A percentile compares a stretch with the other conserved stretches of the same genome.
Conservation (phyloP, 2,797 vertebrate genomes). For the Arnoldichthys spilopterus region DNA sequence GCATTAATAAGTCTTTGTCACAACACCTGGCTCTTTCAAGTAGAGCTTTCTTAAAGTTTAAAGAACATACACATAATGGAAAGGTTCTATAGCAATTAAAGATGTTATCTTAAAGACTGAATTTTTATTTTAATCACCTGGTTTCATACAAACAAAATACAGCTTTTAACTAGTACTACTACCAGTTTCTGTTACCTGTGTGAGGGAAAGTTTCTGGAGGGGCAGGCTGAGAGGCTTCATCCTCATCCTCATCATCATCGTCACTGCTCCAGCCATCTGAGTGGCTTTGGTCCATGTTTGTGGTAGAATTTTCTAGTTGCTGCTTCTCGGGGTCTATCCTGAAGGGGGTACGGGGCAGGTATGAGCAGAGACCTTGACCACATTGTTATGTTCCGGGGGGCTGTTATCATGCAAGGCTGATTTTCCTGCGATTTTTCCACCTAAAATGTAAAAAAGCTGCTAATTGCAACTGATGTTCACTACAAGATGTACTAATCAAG, state of each 20-base stretch:
- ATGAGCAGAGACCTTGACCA: constrained; percentile 73
- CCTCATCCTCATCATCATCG: constrained; percentile 75
- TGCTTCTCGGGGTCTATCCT: constrained; percentile 75
- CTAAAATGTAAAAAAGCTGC: constrained; percentile 79
- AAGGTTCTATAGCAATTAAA: too few species aligned
- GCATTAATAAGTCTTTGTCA: neutral
- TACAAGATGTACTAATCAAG: constrained; percentile 45
- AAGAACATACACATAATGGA: too few species aligned
- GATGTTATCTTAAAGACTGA: too few species aligned
- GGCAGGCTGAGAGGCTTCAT: constrained; percentile 32
- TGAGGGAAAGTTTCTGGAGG: constrained; percentile 55
- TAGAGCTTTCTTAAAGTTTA: too few species aligned
- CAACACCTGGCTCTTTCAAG: neutral
- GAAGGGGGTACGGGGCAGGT: constrained; percentile 72
- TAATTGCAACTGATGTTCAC: constrained; percentile 53
- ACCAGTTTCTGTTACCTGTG: constrained; percentile 66
- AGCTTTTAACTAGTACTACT: neutral
- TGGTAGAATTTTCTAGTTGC: constrained; percentile 75
- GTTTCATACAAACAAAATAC: neutral
- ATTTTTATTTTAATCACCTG: neutral
- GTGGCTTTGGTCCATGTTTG: constrained; percentile 71
- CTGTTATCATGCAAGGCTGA: constrained; percentile 78
- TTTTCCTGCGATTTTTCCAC: constrained; percentile 80
- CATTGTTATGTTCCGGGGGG: constrained; percentile 64
- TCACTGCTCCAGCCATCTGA: constrained; percentile 80